Evolutionary conservation across 1,140 invertebrate genomes (phyloP).

Genomic region (Acromyrmex echinatior): DNA sequence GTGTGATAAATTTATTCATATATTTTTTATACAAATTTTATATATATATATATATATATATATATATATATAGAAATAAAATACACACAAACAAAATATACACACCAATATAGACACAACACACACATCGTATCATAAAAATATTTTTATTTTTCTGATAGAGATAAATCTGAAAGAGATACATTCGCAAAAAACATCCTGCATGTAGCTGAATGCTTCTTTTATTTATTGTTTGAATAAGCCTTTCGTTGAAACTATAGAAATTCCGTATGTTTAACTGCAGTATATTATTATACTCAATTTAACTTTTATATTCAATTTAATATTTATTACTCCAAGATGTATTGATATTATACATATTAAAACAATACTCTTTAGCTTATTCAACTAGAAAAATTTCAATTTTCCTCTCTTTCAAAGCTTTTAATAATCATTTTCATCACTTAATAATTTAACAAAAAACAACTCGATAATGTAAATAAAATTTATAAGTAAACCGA

Average conservation of each 20-base stretch:
- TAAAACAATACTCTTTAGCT: neutral
- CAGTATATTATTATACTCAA: neutral
- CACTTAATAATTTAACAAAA: constrained; percentile 14
- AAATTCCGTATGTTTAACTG: neutral
- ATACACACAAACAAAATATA: no score
- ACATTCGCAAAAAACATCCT: no score
- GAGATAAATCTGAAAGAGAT: neutral
- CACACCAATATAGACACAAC: no score
- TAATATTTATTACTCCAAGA: constrained; percentile 6
- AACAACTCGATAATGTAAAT: neutral
- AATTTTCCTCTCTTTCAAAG: neutral
- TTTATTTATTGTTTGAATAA: neutral
- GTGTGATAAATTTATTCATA: neutral
- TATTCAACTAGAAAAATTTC: neutral
- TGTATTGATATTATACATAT: constrained; percentile 13
- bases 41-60: neutral
- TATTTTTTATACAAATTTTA: no score
- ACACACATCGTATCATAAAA: neutral
- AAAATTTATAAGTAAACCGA: neutral
- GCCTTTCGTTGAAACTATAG: neutral
- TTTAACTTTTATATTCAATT: constrained; percentile 15
- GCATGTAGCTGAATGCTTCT: no score
- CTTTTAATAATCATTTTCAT: neutral
- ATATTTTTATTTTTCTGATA: neutral
- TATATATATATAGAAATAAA: neutral